Evolutionary conservation across 2,888 invertebrate genomes (phyloP), one percentile per base, ranked within the genome.

Genomic region (Gortyna flavago): DNA sequence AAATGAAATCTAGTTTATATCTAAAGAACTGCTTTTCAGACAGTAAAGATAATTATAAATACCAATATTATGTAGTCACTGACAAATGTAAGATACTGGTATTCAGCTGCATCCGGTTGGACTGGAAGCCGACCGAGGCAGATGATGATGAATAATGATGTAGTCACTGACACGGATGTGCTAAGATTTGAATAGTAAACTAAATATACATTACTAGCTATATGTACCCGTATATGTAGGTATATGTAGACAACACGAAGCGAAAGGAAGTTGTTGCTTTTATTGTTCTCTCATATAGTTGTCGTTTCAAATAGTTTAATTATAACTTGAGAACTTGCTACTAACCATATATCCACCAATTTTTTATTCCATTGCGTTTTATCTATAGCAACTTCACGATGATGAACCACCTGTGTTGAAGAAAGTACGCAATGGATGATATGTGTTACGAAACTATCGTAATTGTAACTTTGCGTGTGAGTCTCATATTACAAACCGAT

Each of bases 221-320:
- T 13, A 51, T 32, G 29, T 41, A 44, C 44, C 13, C 13, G 16
- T 44, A 1, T 41, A n/a, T 38, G n/a, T 57, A 6, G n/a, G n/a
- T n/a, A n/a, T n/a, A n/a, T n/a, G n/a, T 25, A 35, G 7, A 51
- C 21, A 41, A 21, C n/a, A 25, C 41, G n/a, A 69, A 77, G 85
- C 72, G 85, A 83, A 85, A 85, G 75, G 75, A 82, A 51, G n/a
- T 61, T 13, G 38, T 9, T 41, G 35, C 21, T 77, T 77, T 66
- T 54, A 77, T 82, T 83, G 59, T 85, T 74, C 66, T 59, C n/a
- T 25, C 25, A 62, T 32, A 57, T 69, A 70, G 72, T 82, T 82
- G 85, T 77, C 62, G 77, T 77, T 72, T 72, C 59, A 68, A 64
- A 80, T 57, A 72, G 35, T 70, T 83, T 82, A 82, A 76, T 83